Conservation (phyloP, 2,888 invertebrate genomes). For the Ecliptopera silaceata region DNA sequence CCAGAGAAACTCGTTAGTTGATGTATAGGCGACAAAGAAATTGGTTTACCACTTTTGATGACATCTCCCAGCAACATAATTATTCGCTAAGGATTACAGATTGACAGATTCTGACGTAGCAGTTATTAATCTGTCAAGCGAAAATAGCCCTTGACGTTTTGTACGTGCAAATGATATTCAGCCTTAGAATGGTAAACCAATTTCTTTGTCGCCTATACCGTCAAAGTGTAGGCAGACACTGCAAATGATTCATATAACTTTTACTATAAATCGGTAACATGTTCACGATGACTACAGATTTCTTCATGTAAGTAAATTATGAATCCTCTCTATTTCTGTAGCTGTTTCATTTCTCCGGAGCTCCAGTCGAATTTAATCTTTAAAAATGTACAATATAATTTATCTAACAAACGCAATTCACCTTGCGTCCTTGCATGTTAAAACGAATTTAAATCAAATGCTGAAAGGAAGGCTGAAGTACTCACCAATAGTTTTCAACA, state of each 20-base stretch:
- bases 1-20: slow-evolving; percentile 40
- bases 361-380: slow-evolving; percentile 2
- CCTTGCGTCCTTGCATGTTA: slow-evolving; percentile 1
- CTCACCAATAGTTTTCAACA: slow-evolving; percentile 94
- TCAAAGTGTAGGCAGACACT: slow-evolving; percentile 44
- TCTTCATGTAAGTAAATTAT: slow-evolving; percentile 44
- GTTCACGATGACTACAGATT: slow-evolving; percentile 39
- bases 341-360: slow-evolving; percentile 31
- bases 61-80: too few species aligned
- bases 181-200: too few species aligned
- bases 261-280: slow-evolving; percentile 43
- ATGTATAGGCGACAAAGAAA: too few species aligned
- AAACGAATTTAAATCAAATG: background rate
- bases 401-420: slow-evolving; percentile 2
- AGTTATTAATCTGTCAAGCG: too few species aligned
- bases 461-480: slow-evolving; percentile 36
- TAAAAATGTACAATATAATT: background rate
- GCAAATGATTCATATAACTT: slow-evolving; percentile 48
- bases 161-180: too few species aligned
- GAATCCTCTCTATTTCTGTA: slow-evolving; percentile 34
- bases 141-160: too few species aligned
- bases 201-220: too few species aligned
- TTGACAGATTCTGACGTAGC: too few species aligned
- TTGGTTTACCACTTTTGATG: too few species aligned
- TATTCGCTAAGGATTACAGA: too few species aligned